Base-by-base conservation (phyloP, 2,888 invertebrate genomes). In the Standfussiana lucernea region DNA sequence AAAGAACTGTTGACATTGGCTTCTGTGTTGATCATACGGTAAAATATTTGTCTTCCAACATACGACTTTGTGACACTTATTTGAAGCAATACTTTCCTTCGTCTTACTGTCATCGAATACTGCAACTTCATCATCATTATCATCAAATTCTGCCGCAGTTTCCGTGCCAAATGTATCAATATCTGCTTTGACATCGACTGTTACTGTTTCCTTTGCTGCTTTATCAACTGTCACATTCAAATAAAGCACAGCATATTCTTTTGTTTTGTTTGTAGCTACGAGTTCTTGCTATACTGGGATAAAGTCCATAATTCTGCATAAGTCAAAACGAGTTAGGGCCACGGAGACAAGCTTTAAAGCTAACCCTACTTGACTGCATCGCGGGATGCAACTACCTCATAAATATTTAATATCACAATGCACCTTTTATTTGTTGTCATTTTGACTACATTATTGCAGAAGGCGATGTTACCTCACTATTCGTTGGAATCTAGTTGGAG, bases 331-430 rank as follows among this genome's bases (percentile, higher is more conserved):
- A 82, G 69, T 81, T 70, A 72, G 15, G 32, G 24, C 77, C 32
- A 35, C 56, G 56, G n/a, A 3, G 40, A 77, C 72, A 47, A 56
- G 66, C 32, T n/a, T 73, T 71, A 66, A 72, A 47, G 21, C 53
- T 68, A 70, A 79, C 68, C 70, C 40, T 42, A 59, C 79, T 68
- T 73, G 72, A 79, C 74, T 59, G 62, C 82, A 35, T 66, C n/a
- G 37, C 72, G 42, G 67, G 73, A 80, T 73, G 59, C 66, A 66
- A 70, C 69, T 68, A 11, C 56, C 77, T 83, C 76, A 80, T 83
- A 83, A 76, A 83, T 74, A 83, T 83, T 68, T 71, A 67, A n/a
- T 70, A 79, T 67, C 67, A 76, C 75, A 84, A 80, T 72, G 65
- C 21, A 50, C 70, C 77, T 77, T 62, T 47, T 69, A 77, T 83